Evolutionary conservation across 1,140 invertebrate species (phyloP), one percentile per base, ranked within the genome.

Genomic region (Pseudomyrmex dendroicus): DNA sequence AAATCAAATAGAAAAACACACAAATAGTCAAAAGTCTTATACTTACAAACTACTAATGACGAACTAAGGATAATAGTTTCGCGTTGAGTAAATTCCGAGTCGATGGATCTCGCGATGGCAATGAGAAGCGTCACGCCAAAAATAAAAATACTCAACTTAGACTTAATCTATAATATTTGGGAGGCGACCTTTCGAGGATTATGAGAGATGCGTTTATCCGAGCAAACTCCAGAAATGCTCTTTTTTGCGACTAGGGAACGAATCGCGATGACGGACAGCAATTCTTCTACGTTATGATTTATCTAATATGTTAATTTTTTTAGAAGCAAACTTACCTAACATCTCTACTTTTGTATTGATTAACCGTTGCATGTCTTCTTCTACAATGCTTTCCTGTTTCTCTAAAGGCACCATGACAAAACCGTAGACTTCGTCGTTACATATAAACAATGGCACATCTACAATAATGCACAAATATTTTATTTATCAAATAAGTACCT

Each of bases 341-440:
- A 97, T 96, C 92, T 97, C 96, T 17, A 98, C 90, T 92, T 97
- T 97, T 3, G 98, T 89, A 93, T 98, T 98, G 0, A 95, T 94
- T 22, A 99, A 90, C 74, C 98, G 97, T 54, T 97, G 95, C 13
- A 94, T 89, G 88, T 98, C 97, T 44, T 98, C 97, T 44, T 96
- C 94, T 2, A 95, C 90, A 0, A 98, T 87, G 0, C 95, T 93
- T 84, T 97, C 96, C 20, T 96, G 94, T 72, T 77, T 91, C 66
- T 98, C 97, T 61, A 99, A 91, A 0, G 98, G 98, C 13, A 97
- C 95, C 90, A 97, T 96, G 4, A 99, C 94, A 90, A 96, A 98
- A 0, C 99, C 98, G 94, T 97, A 99, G 3, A 95, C 89, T 44
- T 97, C 90, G 73, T 97, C 96, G 91, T 99, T 99, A 86, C 98